phyloP scores from a whole-genome alignment of 2,113 vertebrate genomes.

The Climacteris rufus region DNA sequence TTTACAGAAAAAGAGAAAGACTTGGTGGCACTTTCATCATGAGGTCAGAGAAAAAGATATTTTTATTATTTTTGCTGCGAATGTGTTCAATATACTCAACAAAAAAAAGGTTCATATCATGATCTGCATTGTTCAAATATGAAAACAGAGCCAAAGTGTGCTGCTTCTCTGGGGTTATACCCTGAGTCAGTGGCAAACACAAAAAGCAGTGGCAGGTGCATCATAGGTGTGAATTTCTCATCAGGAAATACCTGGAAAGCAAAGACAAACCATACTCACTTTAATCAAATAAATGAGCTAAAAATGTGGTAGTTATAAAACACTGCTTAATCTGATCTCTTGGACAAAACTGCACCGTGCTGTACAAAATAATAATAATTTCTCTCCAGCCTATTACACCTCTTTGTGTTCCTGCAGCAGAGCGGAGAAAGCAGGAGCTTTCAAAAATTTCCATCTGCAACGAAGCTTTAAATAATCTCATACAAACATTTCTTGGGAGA shows the following conservation, averaged over 20 bases:
- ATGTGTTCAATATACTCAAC: background rate
- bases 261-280: background rate
- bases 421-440: background rate
- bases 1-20: background rate
- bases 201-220: background rate
- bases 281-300: background rate
- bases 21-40: background rate
- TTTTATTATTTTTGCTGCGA: background rate
- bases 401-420: background rate
- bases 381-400: background rate
- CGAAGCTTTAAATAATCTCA: background rate
- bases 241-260: background rate
- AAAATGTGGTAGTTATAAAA: background rate
- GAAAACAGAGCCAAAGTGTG: background rate
- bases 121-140: background rate
- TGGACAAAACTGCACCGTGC: background rate
- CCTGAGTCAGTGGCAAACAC: background rate
- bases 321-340: background rate
- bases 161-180: background rate
- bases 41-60: background rate
- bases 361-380: background rate
- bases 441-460: background rate
- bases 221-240: background rate
- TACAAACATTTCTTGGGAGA: background rate
- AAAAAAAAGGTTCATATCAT: background rate